phyloP scores from a whole-genome alignment of 2,888 invertebrate genomes.

The Mythimna pallens region DNA sequence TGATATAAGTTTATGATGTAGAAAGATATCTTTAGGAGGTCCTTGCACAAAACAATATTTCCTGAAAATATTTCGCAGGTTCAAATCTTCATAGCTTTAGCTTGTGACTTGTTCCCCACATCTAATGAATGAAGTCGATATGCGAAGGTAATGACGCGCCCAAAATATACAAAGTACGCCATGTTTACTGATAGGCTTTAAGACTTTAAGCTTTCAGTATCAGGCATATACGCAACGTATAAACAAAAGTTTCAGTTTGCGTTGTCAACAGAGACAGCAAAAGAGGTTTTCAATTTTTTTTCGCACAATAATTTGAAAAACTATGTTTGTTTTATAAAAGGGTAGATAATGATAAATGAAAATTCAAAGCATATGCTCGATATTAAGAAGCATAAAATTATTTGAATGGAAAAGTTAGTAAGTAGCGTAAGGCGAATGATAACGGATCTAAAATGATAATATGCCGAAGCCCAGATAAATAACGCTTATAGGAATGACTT shows the following conservation, averaged over 20 bases:
- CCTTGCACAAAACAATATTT: too few species aligned
- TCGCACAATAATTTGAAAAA: not conserved
- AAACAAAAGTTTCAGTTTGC: slow-evolving; percentile 1
- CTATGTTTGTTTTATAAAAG: not conserved
- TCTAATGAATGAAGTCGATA: slow-evolving; percentile 66
- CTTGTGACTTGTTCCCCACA: slow-evolving; percentile 47
- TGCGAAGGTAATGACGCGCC: slow-evolving; percentile 59
- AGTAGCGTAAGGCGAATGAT: not conserved
- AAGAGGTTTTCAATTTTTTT: too few species aligned
- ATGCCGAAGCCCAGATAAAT: not conserved
- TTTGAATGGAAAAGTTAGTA: not conserved
- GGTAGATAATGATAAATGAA: not conserved
- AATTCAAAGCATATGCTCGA: not conserved
- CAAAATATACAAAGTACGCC: slow-evolving; percentile 61
- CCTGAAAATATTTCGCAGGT: not conserved
- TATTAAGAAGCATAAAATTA: not conserved
- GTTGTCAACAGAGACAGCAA: not conserved
- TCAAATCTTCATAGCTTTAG: not conserved
- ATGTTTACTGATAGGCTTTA: slow-evolving; percentile 63
- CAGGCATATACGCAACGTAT: slow-evolving; percentile 16
- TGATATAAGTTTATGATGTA: too few species aligned
- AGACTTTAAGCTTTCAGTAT: slow-evolving; percentile 59
- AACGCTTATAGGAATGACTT: too few species aligned
- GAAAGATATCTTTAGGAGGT: too few species aligned
- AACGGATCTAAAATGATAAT: not conserved